phyloP scores from a whole-genome alignment of 2,888 invertebrate genomes.

The Yponomeuta malinellus region DNA sequence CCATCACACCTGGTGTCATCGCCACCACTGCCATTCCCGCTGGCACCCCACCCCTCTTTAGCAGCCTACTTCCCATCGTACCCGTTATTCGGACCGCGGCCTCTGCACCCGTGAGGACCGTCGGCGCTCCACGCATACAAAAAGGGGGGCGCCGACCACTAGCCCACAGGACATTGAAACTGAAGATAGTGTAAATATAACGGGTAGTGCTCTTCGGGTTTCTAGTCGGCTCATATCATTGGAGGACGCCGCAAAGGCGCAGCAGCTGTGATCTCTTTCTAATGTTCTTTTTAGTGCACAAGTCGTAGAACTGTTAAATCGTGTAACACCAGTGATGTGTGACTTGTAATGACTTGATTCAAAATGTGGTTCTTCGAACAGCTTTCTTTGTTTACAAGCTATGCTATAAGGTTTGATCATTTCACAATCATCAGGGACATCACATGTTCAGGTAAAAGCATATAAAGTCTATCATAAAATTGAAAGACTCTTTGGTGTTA shows the following conservation, averaged over 20 bases:
- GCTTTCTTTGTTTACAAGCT: no score
- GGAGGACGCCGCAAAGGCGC: constrained; percentile 56
- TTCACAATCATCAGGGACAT: no score
- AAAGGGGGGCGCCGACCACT: constrained; percentile 72
- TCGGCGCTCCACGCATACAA: constrained; percentile 85
- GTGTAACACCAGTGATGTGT: neutral
- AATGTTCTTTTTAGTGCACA: constrained; percentile 63
- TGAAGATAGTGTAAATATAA: constrained; percentile 64
- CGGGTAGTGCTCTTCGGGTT: constrained; percentile 53
- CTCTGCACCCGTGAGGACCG: constrained; percentile 81
- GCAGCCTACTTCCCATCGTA: constrained; percentile 93
- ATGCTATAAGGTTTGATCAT: neutral
- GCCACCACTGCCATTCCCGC: constrained; percentile 78
- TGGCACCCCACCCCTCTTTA: constrained; percentile 84
- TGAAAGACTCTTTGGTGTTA: no score
- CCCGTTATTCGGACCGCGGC: constrained; percentile 88
- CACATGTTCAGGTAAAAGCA: no score
- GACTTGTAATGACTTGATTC: neutral
- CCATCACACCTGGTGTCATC: constrained; percentile 85
- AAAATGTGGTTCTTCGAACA: neutral
- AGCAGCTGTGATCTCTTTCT: constrained; percentile 73
- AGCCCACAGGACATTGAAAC: constrained; percentile 67
- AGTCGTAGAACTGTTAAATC: constrained; percentile 2
- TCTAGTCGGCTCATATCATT: constrained; percentile 71
- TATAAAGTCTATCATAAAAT: no score